These are phyloP conservation scores for Hippocampus abdominalis DNA, from an alignment of 2,113 vertebrate species.

Conservation along the genomic window DNA sequence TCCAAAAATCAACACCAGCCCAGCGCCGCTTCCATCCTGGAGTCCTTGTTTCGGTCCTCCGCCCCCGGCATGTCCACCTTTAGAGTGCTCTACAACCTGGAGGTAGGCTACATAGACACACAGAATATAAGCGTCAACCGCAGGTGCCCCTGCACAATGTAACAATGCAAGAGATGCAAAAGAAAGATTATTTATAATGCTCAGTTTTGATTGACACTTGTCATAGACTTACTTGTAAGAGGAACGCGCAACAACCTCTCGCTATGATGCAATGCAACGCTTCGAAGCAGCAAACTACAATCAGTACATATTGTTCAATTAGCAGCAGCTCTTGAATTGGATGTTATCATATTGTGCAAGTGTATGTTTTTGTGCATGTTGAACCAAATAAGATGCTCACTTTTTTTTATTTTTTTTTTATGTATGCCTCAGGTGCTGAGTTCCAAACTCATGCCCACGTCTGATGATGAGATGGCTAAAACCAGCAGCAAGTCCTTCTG, in stretches of 20 bases:
- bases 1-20: constrained; percentile 96
- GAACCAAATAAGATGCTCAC: not conserved
- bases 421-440: constrained; percentile 84
- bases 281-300: not conserved
- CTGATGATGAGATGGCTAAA: constrained; percentile 98
- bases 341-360: not conserved
- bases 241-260: no score
- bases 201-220: no score
- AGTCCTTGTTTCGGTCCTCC: constrained; percentile 93
- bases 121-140: not conserved
- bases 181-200: no score
- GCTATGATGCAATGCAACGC: no score
- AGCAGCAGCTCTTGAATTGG: not conserved
- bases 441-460: constrained; percentile 98
- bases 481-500: constrained; percentile 98
- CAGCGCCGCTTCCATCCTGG: constrained; percentile 91
- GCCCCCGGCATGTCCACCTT: constrained; percentile 98
- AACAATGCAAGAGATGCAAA: not conserved
- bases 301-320: not conserved
- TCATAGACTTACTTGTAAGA: no score
- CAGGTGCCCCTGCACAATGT: not conserved
- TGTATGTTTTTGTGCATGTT: not conserved
- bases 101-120: constrained; percentile 69
- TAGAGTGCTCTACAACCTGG: constrained; percentile 96
- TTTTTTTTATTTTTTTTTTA: not conserved